phyloP scores from a whole-genome alignment of 1,140 invertebrate genomes.

The Dryas iulia region DNA sequence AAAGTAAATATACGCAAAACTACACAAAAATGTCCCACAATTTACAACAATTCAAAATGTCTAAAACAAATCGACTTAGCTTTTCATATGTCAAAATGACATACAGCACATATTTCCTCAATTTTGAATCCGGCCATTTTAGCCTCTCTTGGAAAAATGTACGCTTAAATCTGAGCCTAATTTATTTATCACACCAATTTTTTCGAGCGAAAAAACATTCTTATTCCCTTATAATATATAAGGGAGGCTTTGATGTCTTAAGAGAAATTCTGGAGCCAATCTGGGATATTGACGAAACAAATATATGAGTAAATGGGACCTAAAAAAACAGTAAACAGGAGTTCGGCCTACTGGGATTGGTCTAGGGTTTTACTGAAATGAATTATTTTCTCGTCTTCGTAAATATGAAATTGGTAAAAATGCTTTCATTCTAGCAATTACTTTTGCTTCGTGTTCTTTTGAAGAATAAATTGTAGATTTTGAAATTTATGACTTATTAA shows the following conservation, averaged over 20 bases:
- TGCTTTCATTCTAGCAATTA: too few relatives aligned
- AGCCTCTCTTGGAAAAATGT: constrained; percentile 43
- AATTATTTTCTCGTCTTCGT: neutral
- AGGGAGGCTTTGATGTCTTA: constrained; percentile 31
- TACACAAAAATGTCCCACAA: neutral
- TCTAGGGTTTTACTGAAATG: neutral
- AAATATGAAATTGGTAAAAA: neutral
- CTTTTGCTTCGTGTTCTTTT: too few relatives aligned
- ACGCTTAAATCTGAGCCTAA: constrained; percentile 46
- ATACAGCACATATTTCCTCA: constrained; percentile 16
- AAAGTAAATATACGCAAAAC: neutral
- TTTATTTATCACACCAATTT: constrained; percentile 49
- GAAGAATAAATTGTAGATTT: too few relatives aligned
- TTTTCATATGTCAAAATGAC: constrained; percentile 43
- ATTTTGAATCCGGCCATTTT: constrained; percentile 34
- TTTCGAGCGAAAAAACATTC: constrained; percentile 36
- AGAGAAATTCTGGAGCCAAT: constrained; percentile 26
- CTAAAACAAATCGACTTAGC: constrained; percentile 44
- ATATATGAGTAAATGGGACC: constrained; percentile 17
- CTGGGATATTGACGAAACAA: constrained; percentile 23
- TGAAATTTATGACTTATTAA: too few relatives aligned
- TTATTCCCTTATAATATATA: constrained; percentile 30
- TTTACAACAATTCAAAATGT: constrained; percentile 27
- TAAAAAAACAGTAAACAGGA: neutral
- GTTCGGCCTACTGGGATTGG: neutral